These are phyloP conservation scores for Orius insidiosus DNA, from an alignment of 1,140 invertebrate species.

Conservation along the genomic window DNA sequence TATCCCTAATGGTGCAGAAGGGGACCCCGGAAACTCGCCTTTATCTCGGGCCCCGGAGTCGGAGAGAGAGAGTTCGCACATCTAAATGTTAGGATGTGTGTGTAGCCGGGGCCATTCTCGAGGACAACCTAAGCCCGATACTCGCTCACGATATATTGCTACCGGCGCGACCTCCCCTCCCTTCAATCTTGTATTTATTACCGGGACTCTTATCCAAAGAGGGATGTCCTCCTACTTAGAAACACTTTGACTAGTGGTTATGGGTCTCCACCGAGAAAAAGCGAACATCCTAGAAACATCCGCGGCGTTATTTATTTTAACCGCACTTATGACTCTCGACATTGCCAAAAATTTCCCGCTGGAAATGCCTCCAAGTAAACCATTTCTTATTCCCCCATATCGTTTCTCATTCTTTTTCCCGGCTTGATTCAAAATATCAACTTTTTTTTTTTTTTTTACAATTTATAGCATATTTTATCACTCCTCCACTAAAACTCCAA, in stretches of 20 bases:
- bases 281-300: neutral
- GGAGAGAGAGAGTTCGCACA: conserved; percentile 4
- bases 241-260: conserved; percentile 8
- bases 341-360: too few species aligned
- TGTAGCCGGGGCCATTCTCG: neutral
- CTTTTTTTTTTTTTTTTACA: too few species aligned
- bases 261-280: neutral
- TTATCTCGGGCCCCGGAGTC: conserved; percentile 1
- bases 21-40: conserved; percentile 10
- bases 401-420: too few species aligned
- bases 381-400: too few species aligned
- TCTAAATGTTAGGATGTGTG: conserved; percentile 6
- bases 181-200: conserved; percentile 8
- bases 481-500: too few species aligned
- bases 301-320: too few species aligned
- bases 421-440: too few species aligned
- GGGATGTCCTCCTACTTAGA: neutral
- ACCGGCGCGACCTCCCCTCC: neutral
- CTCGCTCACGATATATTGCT: conserved; percentile 1
- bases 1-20: conserved; percentile 12
- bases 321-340: too few species aligned
- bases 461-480: too few species aligned
- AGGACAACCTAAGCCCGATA: neutral
- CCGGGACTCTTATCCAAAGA: conserved; percentile 5
- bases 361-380: too few species aligned